A percentile compares a stretch with the other conserved stretches of the same genome.
These are phyloP conservation scores for Noturus placidus DNA, from an alignment of 2,113 vertebrate species.

Conservation along the genomic window DNA sequence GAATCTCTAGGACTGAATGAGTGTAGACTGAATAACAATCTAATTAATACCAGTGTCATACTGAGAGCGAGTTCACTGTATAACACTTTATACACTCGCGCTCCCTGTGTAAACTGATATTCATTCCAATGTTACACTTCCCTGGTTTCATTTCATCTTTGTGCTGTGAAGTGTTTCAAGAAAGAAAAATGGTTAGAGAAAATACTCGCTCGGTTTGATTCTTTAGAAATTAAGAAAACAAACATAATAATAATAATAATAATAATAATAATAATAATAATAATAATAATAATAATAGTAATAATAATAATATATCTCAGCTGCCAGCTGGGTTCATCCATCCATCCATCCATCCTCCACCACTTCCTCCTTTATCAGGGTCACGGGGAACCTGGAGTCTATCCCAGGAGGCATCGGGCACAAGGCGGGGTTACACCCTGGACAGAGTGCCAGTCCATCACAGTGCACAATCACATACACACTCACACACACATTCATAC, in stretches of 20 bases:
- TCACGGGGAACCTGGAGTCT: too few relatives aligned
- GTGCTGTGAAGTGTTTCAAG: background rate
- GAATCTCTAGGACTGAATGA: background rate
- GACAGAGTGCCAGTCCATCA: too few relatives aligned
- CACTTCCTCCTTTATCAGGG: too few relatives aligned
- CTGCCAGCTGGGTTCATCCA: background rate
- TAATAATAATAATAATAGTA: too few relatives aligned
- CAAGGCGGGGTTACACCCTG: too few relatives aligned
- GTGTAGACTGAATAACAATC: background rate
- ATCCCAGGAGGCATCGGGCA: too few relatives aligned
- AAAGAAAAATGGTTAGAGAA: background rate
- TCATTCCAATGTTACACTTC: background rate
- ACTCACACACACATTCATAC: too few relatives aligned
- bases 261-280: too few relatives aligned
- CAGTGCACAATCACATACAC: too few relatives aligned
- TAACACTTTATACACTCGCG: background rate
- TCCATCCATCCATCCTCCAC: too few relatives aligned
- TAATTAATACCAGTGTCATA: background rate
- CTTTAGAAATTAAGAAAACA: background rate
- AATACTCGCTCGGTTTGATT: background rate
- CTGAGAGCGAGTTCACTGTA: background rate
- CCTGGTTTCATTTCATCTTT: background rate
- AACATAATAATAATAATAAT: too few relatives aligned
- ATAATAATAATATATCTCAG: background rate
- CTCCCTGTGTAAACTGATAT: background rate